Evolutionary conservation across 2,888 invertebrate species (phyloP).

Genomic region (Drosophila koepferae): DNA sequence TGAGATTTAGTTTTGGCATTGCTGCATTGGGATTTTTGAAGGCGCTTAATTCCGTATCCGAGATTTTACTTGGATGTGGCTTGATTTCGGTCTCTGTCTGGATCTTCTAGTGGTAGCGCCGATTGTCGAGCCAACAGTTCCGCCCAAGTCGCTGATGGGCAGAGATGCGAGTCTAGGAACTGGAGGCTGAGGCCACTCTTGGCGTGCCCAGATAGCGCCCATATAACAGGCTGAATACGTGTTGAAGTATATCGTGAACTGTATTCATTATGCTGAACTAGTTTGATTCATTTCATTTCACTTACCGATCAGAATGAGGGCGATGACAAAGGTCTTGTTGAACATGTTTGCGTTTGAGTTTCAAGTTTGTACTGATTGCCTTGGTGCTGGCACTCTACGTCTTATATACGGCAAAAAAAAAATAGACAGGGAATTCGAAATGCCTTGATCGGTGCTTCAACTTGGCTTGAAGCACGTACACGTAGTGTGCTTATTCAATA

Average conservation of each 20-base stretch:
- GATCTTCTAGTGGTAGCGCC: background rate
- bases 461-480: slow-evolving; percentile 47
- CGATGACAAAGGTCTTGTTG: slow-evolving; percentile 55
- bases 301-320: slow-evolving; percentile 64
- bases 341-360: slow-evolving; percentile 54
- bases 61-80: background rate
- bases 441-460: slow-evolving; percentile 1
- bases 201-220: slow-evolving; percentile 11
- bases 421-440: background rate
- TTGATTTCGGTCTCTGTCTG: background rate
- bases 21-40: background rate
- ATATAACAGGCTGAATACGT: slow-evolving; percentile 49
- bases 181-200: too few relatives aligned
- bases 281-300: slow-evolving; percentile 1
- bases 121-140: background rate
- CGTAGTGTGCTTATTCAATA: background rate
- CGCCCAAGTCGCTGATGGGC: too few relatives aligned
- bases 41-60: background rate
- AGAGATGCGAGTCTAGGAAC: too few relatives aligned
- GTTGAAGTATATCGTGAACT: background rate
- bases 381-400: background rate
- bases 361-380: slow-evolving; percentile 46
- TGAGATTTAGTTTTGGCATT: background rate
- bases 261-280: background rate
- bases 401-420: slow-evolving; percentile 46